phyloP scores from a whole-genome alignment of 1,140 invertebrate species.

The Drosophila kanapiae region DNA sequence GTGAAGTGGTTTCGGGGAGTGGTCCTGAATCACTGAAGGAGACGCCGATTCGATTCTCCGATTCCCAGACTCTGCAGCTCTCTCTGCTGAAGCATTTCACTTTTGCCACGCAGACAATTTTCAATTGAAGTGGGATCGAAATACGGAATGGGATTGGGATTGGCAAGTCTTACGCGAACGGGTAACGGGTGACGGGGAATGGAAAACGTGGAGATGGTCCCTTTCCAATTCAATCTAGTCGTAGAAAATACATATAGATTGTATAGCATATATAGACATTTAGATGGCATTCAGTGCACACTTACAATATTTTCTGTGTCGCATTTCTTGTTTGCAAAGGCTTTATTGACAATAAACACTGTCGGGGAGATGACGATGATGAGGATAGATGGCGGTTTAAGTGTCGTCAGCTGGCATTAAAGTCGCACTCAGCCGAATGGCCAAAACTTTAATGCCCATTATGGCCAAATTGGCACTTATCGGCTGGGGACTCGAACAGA shows the following conservation, averaged over 20 bases:
- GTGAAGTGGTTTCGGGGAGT: slow-evolving; percentile 7
- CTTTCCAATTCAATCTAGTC: slow-evolving; percentile 67
- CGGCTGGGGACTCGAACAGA: slow-evolving; percentile 27
- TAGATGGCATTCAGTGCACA: slow-evolving; percentile 58
- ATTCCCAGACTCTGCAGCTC: slow-evolving; percentile 19
- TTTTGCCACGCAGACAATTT: slow-evolving; percentile 76
- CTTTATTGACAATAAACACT: slow-evolving; percentile 60
- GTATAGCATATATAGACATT: slow-evolving; percentile 65
- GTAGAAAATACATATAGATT: slow-evolving; percentile 52
- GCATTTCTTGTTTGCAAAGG: slow-evolving; percentile 47
- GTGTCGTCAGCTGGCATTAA: slow-evolving; percentile 40
- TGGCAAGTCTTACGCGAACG: not conserved
- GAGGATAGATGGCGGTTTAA: slow-evolving; percentile 43
- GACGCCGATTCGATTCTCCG: slow-evolving; percentile 57
- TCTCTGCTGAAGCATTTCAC: slow-evolving; percentile 62
- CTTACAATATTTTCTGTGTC: slow-evolving; percentile 67
- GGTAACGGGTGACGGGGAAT: not conserved
- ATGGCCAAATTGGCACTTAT: slow-evolving; percentile 62
- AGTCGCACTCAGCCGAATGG: slow-evolving; percentile 23
- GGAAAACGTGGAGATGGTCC: slow-evolving; percentile 28
- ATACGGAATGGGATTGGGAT: slow-evolving; percentile 22
- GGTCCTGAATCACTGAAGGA: slow-evolving; percentile 50
- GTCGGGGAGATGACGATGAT: slow-evolving; percentile 36
- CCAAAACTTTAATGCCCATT: slow-evolving; percentile 59
- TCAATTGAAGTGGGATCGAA: slow-evolving; percentile 71